Percentiles rank a stretch among this genome's conserved stretches.
These are phyloP conservation scores for Sialis fuliginosa DNA, from an alignment of 2,888 invertebrate genomes.

Conservation along the genomic window DNA sequence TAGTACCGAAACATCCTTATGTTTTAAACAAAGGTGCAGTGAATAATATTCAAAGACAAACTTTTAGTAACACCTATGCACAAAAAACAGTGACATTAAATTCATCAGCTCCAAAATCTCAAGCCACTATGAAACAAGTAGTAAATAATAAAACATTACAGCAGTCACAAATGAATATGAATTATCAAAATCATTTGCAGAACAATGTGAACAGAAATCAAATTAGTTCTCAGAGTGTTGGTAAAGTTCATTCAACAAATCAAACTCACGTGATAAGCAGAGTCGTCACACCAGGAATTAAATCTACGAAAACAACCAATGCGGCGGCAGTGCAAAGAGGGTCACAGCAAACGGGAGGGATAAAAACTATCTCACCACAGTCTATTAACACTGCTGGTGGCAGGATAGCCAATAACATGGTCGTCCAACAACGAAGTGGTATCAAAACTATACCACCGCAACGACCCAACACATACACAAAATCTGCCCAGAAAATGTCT, in stretches of 20 bases:
- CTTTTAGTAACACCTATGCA: background rate
- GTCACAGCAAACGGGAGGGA: conserved; percentile 13
- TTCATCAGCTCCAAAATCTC: background rate
- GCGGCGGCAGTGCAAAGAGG: conserved; percentile 16
- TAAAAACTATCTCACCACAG: conserved; percentile 22
- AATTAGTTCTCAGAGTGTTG: conserved; percentile 9
- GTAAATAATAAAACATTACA: background rate
- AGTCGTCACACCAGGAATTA: conserved; percentile 13
- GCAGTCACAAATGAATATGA: background rate
- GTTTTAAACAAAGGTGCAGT: conserved; percentile 12
- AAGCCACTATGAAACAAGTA: background rate
- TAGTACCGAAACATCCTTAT: conserved; percentile 14
- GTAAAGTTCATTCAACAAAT: conserved; percentile 9
- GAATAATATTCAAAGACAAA: conserved; percentile 1
- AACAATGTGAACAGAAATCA: background rate
- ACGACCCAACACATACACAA: conserved; percentile 10
- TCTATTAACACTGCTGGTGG: conserved; percentile 11
- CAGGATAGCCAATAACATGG: conserved; percentile 3
- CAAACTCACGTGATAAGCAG: conserved; percentile 13
- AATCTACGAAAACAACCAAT: conserved; percentile 14
- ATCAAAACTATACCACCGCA: conserved; percentile 25
- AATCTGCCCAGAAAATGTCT: background rate
- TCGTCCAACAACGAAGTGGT: conserved; percentile 16
- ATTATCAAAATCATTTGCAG: conserved; percentile 2
- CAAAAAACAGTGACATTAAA: conserved; percentile 3